Base-by-base conservation (phyloP, 2,797 vertebrate genomes). In the Streptopelia turtur region DNA sequence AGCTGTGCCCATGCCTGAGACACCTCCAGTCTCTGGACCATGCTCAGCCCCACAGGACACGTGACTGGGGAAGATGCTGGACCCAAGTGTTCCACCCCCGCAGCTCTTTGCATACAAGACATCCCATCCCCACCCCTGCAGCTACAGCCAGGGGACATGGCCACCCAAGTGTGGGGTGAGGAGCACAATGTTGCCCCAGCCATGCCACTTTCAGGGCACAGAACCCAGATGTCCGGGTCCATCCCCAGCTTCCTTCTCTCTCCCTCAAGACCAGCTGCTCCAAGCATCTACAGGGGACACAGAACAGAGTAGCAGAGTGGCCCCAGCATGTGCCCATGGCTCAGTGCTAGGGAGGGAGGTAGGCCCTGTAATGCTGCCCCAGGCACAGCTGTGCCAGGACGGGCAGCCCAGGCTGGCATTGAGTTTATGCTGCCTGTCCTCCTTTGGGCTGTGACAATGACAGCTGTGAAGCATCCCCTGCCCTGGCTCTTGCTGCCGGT, bases 21-120 rank as follows among this genome's bases (percentile, higher is more conserved):
- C 7, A 23, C 13, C 22, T 60, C 52, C 5, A 1, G 24, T 45
- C 47, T 53, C 56, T 5, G 2, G 39, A 60, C 7, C 0, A 6
- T 0, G 0, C 52, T 55, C 16, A 23, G 35, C 8, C 45, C 11
- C 27, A 8, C 1, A 22, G 30, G 43, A 39, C 23, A 17, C 0
- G 0, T 0, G 1, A 25, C 23, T 61, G 55, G 30, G 49, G 52
- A 80, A 83, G 27, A 33, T 4, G 12, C 63, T 1, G 2, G 7
- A 43, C 30, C 8, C 20, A 52, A 37, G 9, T 24, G 16, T 47
- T 75, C 52, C 33, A 65, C 20, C 25, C 52, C 1, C 4, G 52
- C 28, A 2, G 33, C 8, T 66, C 78, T 79, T 49, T 52, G 27
- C 35, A n/a, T 28, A 45, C 8, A 28, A 43, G 16, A 24, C 2